Evolutionary conservation across 2,113 vertebrate species (phyloP).

Genomic region (human (Homo sapiens)): GRCh38 chr16:83721501-83722000

Average conservation of each 20-base stretch:
- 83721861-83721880: neutral
- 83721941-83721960: neutral
- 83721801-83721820: neutral
- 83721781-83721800: neutral
- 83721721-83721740: neutral
- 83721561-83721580: neutral
- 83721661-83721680: neutral
- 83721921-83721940: neutral
- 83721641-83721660: neutral
- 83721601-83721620: neutral
- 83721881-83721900: neutral
- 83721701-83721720: neutral
- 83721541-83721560: neutral
- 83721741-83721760: neutral
- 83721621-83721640: neutral
- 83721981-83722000: neutral
- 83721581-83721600: neutral
- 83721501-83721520: rapidly evolving
- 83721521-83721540: neutral
- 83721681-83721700: neutral
- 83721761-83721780: neutral
- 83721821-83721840: neutral
- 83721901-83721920: neutral
- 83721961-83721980: neutral
- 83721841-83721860: neutral